A percentile compares a stretch with the other conserved stretches of the same genome.
Evolutionary conservation across 2,888 invertebrate genomes (phyloP).

Genomic region (Drosophila acutilabella): DNA sequence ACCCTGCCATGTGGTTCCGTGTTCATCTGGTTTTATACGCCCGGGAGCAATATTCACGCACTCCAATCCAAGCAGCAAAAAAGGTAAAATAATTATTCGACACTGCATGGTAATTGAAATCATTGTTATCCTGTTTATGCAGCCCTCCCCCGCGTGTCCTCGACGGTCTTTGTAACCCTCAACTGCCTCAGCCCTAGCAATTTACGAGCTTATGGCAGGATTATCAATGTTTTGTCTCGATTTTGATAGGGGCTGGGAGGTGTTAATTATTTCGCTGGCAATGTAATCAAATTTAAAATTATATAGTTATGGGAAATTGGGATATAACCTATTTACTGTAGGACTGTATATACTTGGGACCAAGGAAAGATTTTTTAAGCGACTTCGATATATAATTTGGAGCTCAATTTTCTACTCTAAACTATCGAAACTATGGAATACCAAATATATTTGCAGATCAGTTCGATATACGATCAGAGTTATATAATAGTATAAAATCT

Average conservation of each 20-base stretch:
- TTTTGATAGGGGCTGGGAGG: constrained; percentile 20
- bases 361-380: too few relatives aligned
- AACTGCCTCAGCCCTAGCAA: constrained; percentile 22
- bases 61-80: constrained; percentile 48
- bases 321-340: background rate
- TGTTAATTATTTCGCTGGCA: constrained; percentile 59
- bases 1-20: constrained; percentile 17
- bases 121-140: constrained; percentile 78
- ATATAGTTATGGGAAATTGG: constrained; percentile 5
- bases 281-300: constrained; percentile 32
- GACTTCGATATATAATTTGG: too few relatives aligned
- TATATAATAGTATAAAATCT: too few relatives aligned
- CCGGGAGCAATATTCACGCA: constrained; percentile 84
- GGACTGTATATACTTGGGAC: too few relatives aligned
- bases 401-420: too few relatives aligned
- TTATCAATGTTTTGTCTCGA: constrained; percentile 68
- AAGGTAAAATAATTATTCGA: constrained; percentile 82
- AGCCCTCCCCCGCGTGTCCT: constrained; percentile 8
- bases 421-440: too few relatives aligned
- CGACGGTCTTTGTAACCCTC: background rate
- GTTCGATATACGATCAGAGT: too few relatives aligned
- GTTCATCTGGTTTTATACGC: constrained; percentile 83
- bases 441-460: too few relatives aligned
- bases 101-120: constrained; percentile 82
- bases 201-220: constrained; percentile 71